These are phyloP conservation scores for Knipowitschia caucasica DNA, from an alignment of 2,797 vertebrate genomes.

Conservation along the genomic window DNA sequence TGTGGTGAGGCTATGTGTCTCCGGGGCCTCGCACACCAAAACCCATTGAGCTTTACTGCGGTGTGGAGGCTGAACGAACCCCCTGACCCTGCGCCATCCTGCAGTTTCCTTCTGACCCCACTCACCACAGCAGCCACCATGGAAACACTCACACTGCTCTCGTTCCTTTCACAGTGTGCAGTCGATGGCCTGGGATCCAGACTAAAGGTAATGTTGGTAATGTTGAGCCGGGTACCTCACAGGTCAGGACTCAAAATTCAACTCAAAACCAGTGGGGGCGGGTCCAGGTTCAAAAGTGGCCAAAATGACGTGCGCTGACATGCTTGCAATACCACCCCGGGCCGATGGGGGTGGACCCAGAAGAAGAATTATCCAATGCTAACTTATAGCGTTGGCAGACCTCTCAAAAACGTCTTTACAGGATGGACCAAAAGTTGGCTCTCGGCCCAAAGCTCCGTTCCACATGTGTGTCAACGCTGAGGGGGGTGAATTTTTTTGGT, in stretches of 20 bases:
- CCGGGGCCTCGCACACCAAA: constrained; percentile 33
- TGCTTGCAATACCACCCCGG: too few relatives aligned
- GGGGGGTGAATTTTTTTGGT: too few relatives aligned
- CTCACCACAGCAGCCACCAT: constrained; percentile 52
- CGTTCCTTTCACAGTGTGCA: background rate
- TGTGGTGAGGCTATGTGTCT: constrained; percentile 61
- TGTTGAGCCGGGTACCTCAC: constrained; percentile 38
- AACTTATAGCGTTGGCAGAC: too few relatives aligned
- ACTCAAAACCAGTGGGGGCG: background rate
- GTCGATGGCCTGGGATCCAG: background rate
- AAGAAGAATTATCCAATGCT: too few relatives aligned
- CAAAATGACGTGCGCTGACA: too few relatives aligned
- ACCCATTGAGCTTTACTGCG: constrained; percentile 51
- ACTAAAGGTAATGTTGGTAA: constrained; percentile 8
- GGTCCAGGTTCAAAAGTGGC: background rate
- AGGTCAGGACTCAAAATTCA: constrained; percentile 29
- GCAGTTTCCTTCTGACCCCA: constrained; percentile 33
- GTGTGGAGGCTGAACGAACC: constrained; percentile 65
- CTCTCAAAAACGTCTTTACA: too few relatives aligned
- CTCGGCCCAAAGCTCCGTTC: too few relatives aligned
- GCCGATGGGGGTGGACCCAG: too few relatives aligned
- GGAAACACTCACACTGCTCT: constrained; percentile 6
- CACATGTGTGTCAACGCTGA: too few relatives aligned
- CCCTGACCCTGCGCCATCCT: constrained; percentile 56
- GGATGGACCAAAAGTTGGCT: too few relatives aligned